Evolutionary conservation across 2,888 invertebrate genomes (phyloP), one percentile per base, ranked within the genome.

Genomic region (Meteorus cinctellus): DNA sequence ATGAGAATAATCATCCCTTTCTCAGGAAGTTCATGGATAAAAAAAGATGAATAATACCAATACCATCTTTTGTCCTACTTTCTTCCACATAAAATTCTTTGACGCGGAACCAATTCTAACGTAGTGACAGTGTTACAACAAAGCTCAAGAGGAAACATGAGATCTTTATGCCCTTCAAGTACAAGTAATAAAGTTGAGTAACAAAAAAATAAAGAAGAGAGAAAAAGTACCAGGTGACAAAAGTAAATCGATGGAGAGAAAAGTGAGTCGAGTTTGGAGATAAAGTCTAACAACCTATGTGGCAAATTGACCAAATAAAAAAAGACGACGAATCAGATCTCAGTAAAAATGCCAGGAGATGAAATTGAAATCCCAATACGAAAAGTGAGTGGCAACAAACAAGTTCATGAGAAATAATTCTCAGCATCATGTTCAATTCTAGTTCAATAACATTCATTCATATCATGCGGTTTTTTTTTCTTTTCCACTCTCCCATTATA

Each of bases 341-440:
- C n/a, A 1, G 1, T 16, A 4, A n/a, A n/a, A n/a, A n/a, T 48
- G 16, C 16, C 48, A 16, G 14, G 4, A 19, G n/a, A 24, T n/a
- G 48, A 55, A 55, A 48, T 48, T 16, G n/a, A 55, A 2, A 55
- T 19, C 19, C 2, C 55, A 16, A 48, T n/a, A 55, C 6, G 31
- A 1, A 60, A 62, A 62, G 12, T 59, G 75, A 63, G 75, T 76
- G 76, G 78, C 67, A 75, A 80, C 69, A 16, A 36, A 67, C 65
- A 76, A 19, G 34, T 8, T 34, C 12, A 41, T 12, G 12, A 41
- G 6, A 41, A 41, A 41, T 34, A 6, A 34, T 41, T 41, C 12
- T 41, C 41, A 34, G 4, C 34, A 41, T 41, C 41, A 12, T 12
- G 4, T 12, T 41, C 41, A 12, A 41, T 24, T 41, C 12, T 10